Percentiles rank a stretch among this genome's conserved stretches.
phyloP scores from a whole-genome alignment of 2,888 invertebrate genomes.

The Sthenelais limicola region DNA sequence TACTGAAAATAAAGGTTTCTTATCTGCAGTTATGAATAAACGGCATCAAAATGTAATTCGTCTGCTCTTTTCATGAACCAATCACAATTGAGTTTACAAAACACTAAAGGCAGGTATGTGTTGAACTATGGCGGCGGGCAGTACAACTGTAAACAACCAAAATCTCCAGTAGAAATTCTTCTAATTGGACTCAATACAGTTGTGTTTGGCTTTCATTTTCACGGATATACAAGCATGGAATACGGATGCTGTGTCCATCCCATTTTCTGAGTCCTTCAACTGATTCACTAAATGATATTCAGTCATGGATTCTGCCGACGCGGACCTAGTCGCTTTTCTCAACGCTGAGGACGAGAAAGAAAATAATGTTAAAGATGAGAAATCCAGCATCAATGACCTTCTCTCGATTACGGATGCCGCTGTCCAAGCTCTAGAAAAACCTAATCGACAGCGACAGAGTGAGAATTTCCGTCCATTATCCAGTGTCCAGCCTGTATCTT shows the following conservation, averaged over 20 bases:
- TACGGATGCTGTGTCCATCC: too few relatives aligned
- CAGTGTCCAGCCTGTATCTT: background rate
- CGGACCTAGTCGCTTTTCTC: background rate
- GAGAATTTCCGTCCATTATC: background rate
- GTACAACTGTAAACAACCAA: constrained; percentile 25
- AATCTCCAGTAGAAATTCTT: background rate
- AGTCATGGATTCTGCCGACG: constrained; percentile 3
- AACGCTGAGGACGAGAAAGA: constrained; percentile 18
- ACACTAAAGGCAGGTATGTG: background rate
- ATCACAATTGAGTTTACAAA: constrained; percentile 8
- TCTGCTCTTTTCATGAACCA: background rate
- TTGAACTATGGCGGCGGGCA: constrained; percentile 31
- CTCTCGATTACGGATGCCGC: constrained; percentile 30
- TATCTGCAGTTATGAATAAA: too few relatives aligned
- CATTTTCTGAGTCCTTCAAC: too few relatives aligned
- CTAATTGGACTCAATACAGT: background rate
- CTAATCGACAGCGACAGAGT: too few relatives aligned
- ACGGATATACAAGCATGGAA: too few relatives aligned
- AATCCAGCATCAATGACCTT: constrained; percentile 13
- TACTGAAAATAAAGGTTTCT: too few relatives aligned
- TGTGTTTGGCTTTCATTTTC: too few relatives aligned
- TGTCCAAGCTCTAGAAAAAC: constrained; percentile 35
- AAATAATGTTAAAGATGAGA: background rate
- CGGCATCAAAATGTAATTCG: too few relatives aligned
- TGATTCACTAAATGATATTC: too few relatives aligned